A percentile compares a stretch with the other conserved stretches of the same genome.
Evolutionary conservation across 2,113 vertebrate genomes (phyloP).

Genomic region (Gorsachius goisagi): DNA sequence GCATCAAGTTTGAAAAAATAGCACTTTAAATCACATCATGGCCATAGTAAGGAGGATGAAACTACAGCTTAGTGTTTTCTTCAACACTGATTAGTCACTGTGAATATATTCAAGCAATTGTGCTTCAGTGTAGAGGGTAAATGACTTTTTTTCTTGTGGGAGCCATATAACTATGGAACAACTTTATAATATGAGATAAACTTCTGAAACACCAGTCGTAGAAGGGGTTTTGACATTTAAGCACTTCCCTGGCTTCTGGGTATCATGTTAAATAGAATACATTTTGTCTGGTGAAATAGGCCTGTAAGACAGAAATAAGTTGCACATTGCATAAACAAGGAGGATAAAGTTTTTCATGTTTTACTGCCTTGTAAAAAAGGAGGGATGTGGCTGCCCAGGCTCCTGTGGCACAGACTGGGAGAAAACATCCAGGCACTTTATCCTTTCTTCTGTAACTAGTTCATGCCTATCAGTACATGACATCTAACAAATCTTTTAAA

Average conservation of each 20-base stretch:
- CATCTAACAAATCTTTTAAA: background rate
- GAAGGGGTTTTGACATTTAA: constrained; percentile 11
- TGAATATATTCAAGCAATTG: constrained; percentile 17
- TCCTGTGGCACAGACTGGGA: background rate
- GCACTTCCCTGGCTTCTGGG: background rate
- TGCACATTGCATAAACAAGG: background rate
- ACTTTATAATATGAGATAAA: constrained; percentile 29
- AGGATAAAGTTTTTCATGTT: background rate
- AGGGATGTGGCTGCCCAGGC: background rate
- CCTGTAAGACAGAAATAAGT: background rate
- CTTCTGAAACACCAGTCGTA: background rate
- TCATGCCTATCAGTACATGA: background rate
- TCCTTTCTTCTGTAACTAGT: background rate
- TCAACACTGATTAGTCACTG: constrained; percentile 45
- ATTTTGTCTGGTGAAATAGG: background rate
- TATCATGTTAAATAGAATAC: background rate
- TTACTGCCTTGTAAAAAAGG: background rate
- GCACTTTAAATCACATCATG: constrained; percentile 1
- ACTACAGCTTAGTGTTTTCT: constrained; percentile 25
- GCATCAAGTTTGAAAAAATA: constrained; percentile 40
- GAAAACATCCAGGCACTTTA: background rate
- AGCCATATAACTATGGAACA: background rate
- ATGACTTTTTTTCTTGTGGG: constrained; percentile 6
- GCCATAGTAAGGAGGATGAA: background rate
- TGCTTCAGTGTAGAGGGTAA: background rate